Evolutionary conservation across 2,888 invertebrate species (phyloP).

Genomic region (Andrena chrysosceles): DNA sequence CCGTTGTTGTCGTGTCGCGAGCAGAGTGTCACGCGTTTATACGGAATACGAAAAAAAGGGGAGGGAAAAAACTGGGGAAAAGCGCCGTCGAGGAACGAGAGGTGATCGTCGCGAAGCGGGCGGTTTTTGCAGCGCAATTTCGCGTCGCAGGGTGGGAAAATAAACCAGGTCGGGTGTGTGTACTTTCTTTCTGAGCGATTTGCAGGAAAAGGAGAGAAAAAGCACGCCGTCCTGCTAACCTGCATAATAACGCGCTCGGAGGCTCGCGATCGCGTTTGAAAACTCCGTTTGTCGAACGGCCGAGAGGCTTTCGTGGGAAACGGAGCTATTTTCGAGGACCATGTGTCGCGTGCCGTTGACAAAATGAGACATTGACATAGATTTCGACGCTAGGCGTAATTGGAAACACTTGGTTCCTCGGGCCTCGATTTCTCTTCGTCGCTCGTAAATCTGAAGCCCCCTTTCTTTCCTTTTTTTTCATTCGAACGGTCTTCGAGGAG

Average conservation of each 20-base stretch:
- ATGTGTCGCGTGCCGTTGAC: slow-evolving; percentile 69
- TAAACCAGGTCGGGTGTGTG: slow-evolving; percentile 15
- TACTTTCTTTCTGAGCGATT: slow-evolving; percentile 23
- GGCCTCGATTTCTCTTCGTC: slow-evolving; percentile 50
- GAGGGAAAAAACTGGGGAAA: not conserved
- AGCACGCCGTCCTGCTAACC: slow-evolving; percentile 1
- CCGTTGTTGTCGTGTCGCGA: slow-evolving; percentile 19
- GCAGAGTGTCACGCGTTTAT: slow-evolving; percentile 8
- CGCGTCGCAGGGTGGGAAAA: not conserved
- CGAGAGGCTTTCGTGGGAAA: slow-evolving; percentile 45
- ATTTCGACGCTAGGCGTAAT: slow-evolving; percentile 64
- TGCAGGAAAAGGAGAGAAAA: not conserved
- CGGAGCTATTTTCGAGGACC: slow-evolving; percentile 63
- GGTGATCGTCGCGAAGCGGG: not conserved
- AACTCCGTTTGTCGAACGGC: not conserved
- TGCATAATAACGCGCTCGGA: not conserved
- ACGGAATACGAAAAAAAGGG: not conserved
- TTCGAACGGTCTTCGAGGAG: not conserved
- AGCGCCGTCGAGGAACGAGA: not conserved
- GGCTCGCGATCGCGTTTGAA: not conserved
- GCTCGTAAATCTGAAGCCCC: slow-evolving; percentile 43
- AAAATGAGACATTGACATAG: slow-evolving; percentile 64
- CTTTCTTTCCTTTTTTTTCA: not conserved
- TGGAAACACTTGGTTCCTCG: slow-evolving; percentile 64
- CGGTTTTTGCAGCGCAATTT: slow-evolving; percentile 12